phyloP scores from a whole-genome alignment of 1,140 invertebrate species.

The Drosophila arawakana region DNA sequence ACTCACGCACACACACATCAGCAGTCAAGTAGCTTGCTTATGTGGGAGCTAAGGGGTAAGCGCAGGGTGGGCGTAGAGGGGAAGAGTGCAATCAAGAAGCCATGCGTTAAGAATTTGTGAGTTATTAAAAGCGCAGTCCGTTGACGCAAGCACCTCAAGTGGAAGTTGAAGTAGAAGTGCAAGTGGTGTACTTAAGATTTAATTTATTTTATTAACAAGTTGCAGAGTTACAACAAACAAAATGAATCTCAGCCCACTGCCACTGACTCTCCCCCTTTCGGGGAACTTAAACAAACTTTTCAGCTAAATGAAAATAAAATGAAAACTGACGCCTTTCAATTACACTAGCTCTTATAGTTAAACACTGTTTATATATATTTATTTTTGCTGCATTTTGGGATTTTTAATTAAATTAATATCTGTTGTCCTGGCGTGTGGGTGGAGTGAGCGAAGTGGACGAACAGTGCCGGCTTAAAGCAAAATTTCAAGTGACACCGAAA shows the following conservation, averaged over 20 bases:
- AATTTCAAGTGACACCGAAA: slow-evolving; percentile 48
- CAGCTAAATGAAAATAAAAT: slow-evolving; percentile 39
- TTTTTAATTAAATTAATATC: slow-evolving; percentile 71
- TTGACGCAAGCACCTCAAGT: slow-evolving; percentile 11
- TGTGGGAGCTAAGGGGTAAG: too few species aligned
- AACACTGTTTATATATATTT: background rate
- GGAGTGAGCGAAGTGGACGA: background rate
- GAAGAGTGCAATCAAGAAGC: background rate
- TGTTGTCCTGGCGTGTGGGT: slow-evolving; percentile 10
- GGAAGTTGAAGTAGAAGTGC: slow-evolving; percentile 11
- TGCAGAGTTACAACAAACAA: slow-evolving; percentile 15
- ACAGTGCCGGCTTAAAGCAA: slow-evolving; percentile 36
- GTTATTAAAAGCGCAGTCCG: slow-evolving; percentile 26
- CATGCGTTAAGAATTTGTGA: slow-evolving; percentile 24
- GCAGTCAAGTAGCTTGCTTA: background rate
- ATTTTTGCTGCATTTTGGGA: slow-evolving; percentile 8
- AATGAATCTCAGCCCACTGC: background rate
- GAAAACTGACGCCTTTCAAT: slow-evolving; percentile 29
- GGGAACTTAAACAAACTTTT: slow-evolving; percentile 19
- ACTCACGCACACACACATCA: slow-evolving; percentile 14
- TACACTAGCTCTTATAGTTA: slow-evolving; percentile 22
- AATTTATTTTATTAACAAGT: slow-evolving; percentile 69
- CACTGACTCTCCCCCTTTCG: background rate
- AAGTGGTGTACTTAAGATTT: slow-evolving; percentile 40
- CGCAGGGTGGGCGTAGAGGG: background rate